Conservation (phyloP, 1,140 invertebrate genomes). For the Drosophila tsacasi region DNA sequence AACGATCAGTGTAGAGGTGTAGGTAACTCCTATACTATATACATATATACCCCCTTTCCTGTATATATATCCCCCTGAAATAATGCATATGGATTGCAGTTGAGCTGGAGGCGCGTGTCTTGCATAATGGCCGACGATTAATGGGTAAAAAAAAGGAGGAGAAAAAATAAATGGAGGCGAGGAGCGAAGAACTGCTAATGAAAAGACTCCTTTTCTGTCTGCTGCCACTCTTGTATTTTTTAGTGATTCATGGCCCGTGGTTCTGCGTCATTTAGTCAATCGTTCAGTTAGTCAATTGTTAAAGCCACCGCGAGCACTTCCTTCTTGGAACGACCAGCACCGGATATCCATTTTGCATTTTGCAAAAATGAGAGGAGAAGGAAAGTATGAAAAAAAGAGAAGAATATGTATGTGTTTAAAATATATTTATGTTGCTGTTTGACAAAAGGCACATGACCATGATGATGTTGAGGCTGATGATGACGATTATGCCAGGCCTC, state of each 20-base stretch:
- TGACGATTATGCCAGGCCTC: slow-evolving; percentile 65
- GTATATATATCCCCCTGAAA: slow-evolving; percentile 11
- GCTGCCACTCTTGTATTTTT: slow-evolving; percentile 1
- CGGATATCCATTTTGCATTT: slow-evolving; percentile 80
- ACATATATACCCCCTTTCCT: neutral
- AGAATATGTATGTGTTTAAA: slow-evolving; percentile 12
- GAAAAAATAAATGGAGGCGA: slow-evolving; percentile 1
- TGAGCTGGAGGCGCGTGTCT: slow-evolving; percentile 74
- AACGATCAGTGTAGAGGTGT: slow-evolving; percentile 46
- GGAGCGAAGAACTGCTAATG: slow-evolving; percentile 40
- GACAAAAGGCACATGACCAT: slow-evolving; percentile 41
- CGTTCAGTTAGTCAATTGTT: slow-evolving; percentile 43
- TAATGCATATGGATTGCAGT: slow-evolving; percentile 68
- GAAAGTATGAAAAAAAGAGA: slow-evolving; percentile 4
- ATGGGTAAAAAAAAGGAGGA: slow-evolving; percentile 37
- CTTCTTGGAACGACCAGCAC: slow-evolving; percentile 53
- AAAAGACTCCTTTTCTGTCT: slow-evolving; percentile 58
- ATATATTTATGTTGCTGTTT: slow-evolving; percentile 66
- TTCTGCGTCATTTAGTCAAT: slow-evolving; percentile 44
- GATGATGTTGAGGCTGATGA: slow-evolving; percentile 52
- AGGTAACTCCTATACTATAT: slow-evolving; percentile 32
- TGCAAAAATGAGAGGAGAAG: slow-evolving; percentile 27
- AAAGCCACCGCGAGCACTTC: slow-evolving; percentile 33
- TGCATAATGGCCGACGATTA: slow-evolving; percentile 77
- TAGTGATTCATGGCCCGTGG: slow-evolving; percentile 55